Evolutionary conservation across 2,113 vertebrate species (phyloP).

Genomic region (Gadus macrocephalus): DNA sequence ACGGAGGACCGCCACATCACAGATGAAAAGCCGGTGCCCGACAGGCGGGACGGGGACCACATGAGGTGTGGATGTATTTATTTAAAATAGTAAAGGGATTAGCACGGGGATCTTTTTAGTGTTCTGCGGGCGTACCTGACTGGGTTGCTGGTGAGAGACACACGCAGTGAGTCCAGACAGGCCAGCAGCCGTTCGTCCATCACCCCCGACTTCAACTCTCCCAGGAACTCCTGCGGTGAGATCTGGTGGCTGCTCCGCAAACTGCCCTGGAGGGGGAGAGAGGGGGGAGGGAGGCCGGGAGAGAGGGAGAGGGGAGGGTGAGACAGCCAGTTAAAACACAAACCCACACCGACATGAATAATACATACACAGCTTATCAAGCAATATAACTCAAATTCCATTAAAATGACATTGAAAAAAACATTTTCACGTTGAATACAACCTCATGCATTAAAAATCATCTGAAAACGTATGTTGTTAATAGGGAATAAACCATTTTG

Average conservation of each 20-base stretch:
- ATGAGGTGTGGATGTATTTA: not conserved
- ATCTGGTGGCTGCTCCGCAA: constrained; percentile 86
- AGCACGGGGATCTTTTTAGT: not conserved
- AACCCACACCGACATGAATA: no score
- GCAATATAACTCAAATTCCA: no score
- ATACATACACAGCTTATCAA: no score
- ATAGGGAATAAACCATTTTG: no score
- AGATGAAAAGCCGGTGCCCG: constrained; percentile 25
- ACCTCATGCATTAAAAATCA: no score
- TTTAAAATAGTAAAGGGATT: not conserved
- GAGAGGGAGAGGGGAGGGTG: no score
- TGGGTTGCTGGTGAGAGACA: constrained; percentile 95
- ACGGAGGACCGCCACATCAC: constrained; percentile 7
- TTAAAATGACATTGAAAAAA: no score
- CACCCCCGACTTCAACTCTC: constrained; percentile 85
- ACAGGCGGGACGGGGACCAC: not conserved
- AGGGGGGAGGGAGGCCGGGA: not conserved
- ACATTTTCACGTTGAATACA: no score
- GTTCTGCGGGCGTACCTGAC: constrained; percentile 82
- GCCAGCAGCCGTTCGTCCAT: constrained; percentile 86
- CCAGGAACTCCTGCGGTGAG: constrained; percentile 90
- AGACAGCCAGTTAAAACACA: no score
- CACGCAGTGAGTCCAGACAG: constrained; percentile 89
- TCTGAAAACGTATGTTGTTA: no score
- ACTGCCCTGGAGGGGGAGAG: constrained; percentile 74